A percentile compares a stretch with the other conserved stretches of the same genome.
phyloP scores from a whole-genome alignment of 2,797 vertebrate genomes.

The Ataeniobius toweri region DNA sequence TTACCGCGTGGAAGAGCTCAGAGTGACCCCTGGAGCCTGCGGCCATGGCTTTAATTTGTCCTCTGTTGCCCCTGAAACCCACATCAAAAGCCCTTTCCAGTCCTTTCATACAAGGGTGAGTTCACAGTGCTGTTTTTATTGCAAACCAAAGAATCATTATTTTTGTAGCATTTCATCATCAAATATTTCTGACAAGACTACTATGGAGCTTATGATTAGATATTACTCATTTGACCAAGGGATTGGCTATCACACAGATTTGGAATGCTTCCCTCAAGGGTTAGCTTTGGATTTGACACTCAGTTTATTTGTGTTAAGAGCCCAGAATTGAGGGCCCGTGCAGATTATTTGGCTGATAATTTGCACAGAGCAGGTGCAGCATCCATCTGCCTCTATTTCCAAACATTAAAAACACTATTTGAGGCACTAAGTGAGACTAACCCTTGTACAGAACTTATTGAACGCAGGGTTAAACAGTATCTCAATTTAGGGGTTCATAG shows the following conservation, averaged over 20 bases:
- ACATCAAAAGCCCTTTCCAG: conserved; percentile 64
- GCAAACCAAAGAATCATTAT: conserved; percentile 6
- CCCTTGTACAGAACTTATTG: conserved; percentile 34
- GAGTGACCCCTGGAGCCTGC: conserved; percentile 82
- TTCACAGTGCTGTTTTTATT: conserved; percentile 27
- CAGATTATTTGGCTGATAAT: conserved; percentile 55
- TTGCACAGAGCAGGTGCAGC: conserved; percentile 61
- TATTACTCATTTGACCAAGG: conserved; percentile 50
- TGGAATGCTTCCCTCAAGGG: conserved; percentile 58
- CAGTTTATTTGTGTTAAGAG: conserved; percentile 60
- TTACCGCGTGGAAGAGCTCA: conserved; percentile 82
- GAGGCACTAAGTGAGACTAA: conserved; percentile 42
- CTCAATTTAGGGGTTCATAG: conserved; percentile 3
- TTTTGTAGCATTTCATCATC: conserved; percentile 22
- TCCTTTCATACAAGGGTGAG: conserved; percentile 85
- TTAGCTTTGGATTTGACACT: conserved; percentile 53
- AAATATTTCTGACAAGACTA: conserved; percentile 2
- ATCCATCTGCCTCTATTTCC: conserved; percentile 68
- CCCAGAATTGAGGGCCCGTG: conserved; percentile 39
- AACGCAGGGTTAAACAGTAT: conserved; percentile 31
- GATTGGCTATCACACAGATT: conserved; percentile 41
- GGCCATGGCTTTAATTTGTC: conserved; percentile 84
- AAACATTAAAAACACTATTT: conserved; percentile 50
- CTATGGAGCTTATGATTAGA: conserved; percentile 35
- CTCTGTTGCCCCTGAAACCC: conserved; percentile 41